Conservation (phyloP, 2,113 vertebrate genomes). For the Myanophis thanlyinensis region DNA sequence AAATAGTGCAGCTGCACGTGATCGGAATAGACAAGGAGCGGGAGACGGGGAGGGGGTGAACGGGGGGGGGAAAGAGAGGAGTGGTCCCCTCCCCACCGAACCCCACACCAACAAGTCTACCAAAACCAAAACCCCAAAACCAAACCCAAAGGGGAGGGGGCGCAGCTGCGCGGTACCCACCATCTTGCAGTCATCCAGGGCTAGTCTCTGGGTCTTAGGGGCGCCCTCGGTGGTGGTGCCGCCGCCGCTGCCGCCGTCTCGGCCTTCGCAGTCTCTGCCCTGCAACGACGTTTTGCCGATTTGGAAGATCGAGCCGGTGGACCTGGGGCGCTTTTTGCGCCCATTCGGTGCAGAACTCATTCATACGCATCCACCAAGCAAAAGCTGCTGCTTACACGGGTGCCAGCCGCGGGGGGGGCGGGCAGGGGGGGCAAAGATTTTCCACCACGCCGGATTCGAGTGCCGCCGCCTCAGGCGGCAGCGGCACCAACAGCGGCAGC, state of each 20-base stretch:
- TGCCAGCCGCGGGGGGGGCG: slow-evolving; percentile 22
- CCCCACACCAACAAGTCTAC: background rate
- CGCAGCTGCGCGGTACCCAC: slow-evolving; percentile 73
- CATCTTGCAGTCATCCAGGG: slow-evolving; percentile 96
- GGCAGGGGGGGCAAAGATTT: background rate
- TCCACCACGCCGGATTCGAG: background rate
- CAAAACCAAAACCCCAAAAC: background rate
- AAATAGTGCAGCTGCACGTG: slow-evolving; percentile 75
- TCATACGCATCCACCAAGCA: slow-evolving; percentile 88
- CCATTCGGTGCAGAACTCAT: slow-evolving; percentile 97
- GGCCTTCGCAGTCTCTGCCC: slow-evolving; percentile 80
- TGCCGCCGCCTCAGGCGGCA: slow-evolving; percentile 46
- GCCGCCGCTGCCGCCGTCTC: slow-evolving; percentile 81
- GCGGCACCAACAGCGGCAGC: slow-evolving; percentile 37
- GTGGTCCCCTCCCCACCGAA: slow-evolving; percentile 17
- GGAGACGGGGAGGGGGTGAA: slow-evolving; percentile 30
- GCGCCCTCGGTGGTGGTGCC: slow-evolving; percentile 81
- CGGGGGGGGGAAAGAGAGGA: slow-evolving; percentile 24
- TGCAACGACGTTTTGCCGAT: slow-evolving; percentile 84
- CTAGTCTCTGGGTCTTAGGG: slow-evolving; percentile 78
- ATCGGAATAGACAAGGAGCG: slow-evolving; percentile 60
- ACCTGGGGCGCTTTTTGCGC: slow-evolving; percentile 95
- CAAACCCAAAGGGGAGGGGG: background rate
- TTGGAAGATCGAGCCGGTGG: slow-evolving; percentile 88
- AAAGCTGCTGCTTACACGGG: slow-evolving; percentile 60